Percentiles rank a stretch among this genome's conserved stretches.
phyloP scores from a whole-genome alignment of 2,113 vertebrate genomes.

The Podarcis muralis region DNA sequence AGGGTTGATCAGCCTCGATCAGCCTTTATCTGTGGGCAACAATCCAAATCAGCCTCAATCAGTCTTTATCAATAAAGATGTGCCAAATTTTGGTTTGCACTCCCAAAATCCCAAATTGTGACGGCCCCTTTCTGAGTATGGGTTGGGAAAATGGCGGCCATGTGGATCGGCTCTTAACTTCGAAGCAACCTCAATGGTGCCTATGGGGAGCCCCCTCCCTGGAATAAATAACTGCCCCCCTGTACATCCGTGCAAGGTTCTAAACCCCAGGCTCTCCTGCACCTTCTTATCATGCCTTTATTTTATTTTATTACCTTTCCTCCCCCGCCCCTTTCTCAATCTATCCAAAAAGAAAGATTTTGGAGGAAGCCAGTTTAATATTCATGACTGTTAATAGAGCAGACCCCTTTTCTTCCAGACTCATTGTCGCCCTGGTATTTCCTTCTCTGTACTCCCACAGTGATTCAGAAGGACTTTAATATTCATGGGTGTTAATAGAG shows the following conservation, averaged over 20 bases:
- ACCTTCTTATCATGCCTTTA: neutral
- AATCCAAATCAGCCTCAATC: neutral
- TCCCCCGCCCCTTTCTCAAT: accelerated
- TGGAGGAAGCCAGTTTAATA: conserved; percentile 74
- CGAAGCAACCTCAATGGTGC: too few relatives aligned
- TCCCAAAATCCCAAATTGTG: too few relatives aligned
- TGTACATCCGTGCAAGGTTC: neutral
- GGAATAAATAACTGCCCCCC: neutral
- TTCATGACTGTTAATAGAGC: conserved; percentile 75
- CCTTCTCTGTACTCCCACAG: conserved; percentile 73
- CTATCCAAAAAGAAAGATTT: conserved; percentile 62
- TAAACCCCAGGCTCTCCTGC: neutral
- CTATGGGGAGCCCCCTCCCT: neutral
- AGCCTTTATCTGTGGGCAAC: neutral
- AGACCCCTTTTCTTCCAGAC: conserved; percentile 74
- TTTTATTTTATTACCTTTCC: neutral
- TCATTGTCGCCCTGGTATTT: conserved; percentile 75
- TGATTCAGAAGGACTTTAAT: conserved; percentile 85
- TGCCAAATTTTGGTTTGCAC: neutral
- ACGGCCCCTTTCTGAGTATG: neutral
- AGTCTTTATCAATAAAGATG: neutral
- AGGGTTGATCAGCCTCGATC: neutral
- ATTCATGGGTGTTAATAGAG: conserved; percentile 97
- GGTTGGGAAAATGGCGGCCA: neutral
- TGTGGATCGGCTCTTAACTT: too few relatives aligned